Evolutionary conservation across 2,797 vertebrate species (phyloP).

Genomic region (Okamejei kenojei): DNA sequence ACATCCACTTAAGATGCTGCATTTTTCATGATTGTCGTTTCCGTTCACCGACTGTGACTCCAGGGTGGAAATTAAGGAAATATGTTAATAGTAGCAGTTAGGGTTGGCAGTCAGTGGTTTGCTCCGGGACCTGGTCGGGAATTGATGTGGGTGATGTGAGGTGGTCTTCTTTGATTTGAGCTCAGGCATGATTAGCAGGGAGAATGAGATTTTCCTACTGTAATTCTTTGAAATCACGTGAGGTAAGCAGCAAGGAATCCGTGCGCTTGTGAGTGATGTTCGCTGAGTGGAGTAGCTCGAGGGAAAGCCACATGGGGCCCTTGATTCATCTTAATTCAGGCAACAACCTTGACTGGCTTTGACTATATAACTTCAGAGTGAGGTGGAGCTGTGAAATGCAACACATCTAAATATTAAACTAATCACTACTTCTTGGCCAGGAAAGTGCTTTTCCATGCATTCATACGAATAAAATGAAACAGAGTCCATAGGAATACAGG

Average conservation of each 20-base stretch:
- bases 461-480: slow-evolving; percentile 73
- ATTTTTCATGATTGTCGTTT: slow-evolving; percentile 70
- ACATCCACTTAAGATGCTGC: slow-evolving; percentile 69
- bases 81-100: slow-evolving; percentile 67
- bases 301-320: slow-evolving; percentile 17
- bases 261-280: slow-evolving; percentile 39
- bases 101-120: slow-evolving; percentile 49
- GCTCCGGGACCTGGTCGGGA: slow-evolving; percentile 43
- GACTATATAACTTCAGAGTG: slow-evolving; percentile 41
- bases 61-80: slow-evolving; percentile 68
- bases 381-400: slow-evolving; percentile 55
- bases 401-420: slow-evolving; percentile 56
- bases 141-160: slow-evolving; percentile 47
- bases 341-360: slow-evolving; percentile 4
- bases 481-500: slow-evolving; percentile 65
- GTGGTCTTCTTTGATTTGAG: slow-evolving; percentile 41
- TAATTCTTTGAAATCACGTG: slow-evolving; percentile 47
- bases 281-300: slow-evolving; percentile 37
- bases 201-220: slow-evolving; percentile 27
- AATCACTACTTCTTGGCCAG: slow-evolving; percentile 55
- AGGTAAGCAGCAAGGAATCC: slow-evolving; percentile 47
- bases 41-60: slow-evolving; percentile 62
- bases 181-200: slow-evolving; percentile 4
- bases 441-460: slow-evolving; percentile 64
- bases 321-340: slow-evolving; percentile 24